phyloP scores from a whole-genome alignment of 2,113 vertebrate genomes.

The Halcyon malimbica region DNA sequence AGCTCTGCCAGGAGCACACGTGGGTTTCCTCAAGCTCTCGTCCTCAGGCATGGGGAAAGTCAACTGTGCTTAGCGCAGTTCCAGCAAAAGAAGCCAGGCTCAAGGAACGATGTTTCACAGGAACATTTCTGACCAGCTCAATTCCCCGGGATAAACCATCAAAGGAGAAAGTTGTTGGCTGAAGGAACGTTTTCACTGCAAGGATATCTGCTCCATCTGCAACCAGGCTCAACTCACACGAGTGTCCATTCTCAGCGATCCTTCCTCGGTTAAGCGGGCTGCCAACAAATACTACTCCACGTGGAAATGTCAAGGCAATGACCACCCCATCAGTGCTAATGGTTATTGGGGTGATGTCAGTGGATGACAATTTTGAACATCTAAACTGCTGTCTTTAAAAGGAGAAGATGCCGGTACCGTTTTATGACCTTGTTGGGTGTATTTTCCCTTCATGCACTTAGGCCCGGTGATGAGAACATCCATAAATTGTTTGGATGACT shows the following conservation, averaged over 20 bases:
- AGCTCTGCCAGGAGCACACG: slow-evolving; percentile 50
- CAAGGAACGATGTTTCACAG: background rate
- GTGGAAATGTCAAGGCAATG: background rate
- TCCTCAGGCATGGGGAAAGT: slow-evolving; percentile 9
- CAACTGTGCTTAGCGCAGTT: background rate
- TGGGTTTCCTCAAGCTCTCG: slow-evolving; percentile 54
- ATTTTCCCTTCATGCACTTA: background rate
- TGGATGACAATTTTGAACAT: background rate
- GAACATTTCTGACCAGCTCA: background rate
- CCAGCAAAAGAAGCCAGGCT: slow-evolving; percentile 12
- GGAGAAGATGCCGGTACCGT: background rate
- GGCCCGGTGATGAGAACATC: background rate
- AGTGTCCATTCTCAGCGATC: background rate
- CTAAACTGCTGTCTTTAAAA: background rate
- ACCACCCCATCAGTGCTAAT: background rate
- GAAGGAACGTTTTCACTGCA: background rate
- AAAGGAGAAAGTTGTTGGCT: slow-evolving; percentile 2
- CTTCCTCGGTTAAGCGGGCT: background rate
- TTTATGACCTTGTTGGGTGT: background rate
- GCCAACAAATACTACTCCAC: background rate
- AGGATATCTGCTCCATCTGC: slow-evolving; percentile 37
- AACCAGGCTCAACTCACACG: background rate
- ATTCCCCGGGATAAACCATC: background rate
- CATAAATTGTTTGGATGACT: slow-evolving; percentile 26
- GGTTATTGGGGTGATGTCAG: slow-evolving; percentile 12